Percentiles rank a stretch among this genome's conserved stretches.
These are phyloP conservation scores for Periphyllus acericola DNA, from an alignment of 2,888 invertebrate genomes.

Conservation along the genomic window DNA sequence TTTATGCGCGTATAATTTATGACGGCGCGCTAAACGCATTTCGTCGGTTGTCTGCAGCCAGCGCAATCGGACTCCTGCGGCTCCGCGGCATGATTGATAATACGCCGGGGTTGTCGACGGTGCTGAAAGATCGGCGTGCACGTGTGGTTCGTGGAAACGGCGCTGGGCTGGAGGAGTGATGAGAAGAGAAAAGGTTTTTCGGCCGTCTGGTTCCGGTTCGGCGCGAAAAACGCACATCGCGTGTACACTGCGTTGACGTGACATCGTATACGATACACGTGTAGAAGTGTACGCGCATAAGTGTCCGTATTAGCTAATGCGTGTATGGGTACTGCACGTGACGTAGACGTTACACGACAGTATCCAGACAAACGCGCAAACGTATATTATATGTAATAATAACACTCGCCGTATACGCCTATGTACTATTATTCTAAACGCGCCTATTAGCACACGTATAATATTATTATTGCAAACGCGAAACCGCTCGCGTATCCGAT, in stretches of 20 bases:
- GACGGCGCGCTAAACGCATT: neutral
- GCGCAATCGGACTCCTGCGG: conserved; percentile 45
- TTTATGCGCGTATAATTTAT: neutral
- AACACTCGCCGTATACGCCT: neutral
- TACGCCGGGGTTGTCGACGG: conserved; percentile 39
- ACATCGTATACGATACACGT: neutral
- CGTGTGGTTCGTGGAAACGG: conserved; percentile 48
- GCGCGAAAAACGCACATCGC: neutral
- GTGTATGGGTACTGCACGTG: neutral
- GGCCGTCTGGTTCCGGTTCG: conserved; percentile 46
- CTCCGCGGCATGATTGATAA: conserved; percentile 9
- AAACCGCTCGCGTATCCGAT: neutral
- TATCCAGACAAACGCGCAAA: neutral
- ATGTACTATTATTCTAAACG: neutral
- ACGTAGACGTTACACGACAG: neutral
- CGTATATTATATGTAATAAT: neutral
- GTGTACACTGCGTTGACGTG: neutral
- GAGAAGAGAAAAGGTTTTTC: conserved; percentile 26
- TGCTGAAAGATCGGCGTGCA: conserved; percentile 51
- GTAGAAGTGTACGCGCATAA: too few species aligned
- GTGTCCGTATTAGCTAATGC: too few species aligned
- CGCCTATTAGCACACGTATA: neutral
- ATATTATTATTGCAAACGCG: neutral
- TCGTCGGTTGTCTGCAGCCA: neutral
- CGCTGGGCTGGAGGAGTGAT: neutral